Conservation (phyloP, 2,888 invertebrate species). For the Parthenolecanium corni region DNA sequence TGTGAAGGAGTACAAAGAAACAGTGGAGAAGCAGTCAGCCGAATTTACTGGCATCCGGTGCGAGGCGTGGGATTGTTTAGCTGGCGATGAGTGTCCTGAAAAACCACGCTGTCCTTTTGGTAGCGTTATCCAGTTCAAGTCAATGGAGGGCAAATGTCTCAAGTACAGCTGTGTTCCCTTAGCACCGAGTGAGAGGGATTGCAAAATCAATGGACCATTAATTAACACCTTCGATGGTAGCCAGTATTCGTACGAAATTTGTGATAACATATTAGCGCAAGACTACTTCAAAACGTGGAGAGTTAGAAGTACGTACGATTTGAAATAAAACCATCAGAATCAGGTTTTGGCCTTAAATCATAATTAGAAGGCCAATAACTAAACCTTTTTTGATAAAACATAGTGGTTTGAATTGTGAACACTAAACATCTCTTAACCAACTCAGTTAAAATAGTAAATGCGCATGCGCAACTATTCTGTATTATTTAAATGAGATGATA, state of each 20-base stretch:
- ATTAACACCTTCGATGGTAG: slow-evolving; percentile 69
- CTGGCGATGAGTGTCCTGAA: neutral
- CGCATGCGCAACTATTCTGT: too few relatives aligned
- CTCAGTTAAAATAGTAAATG: too few relatives aligned
- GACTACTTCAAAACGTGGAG: slow-evolving; percentile 60
- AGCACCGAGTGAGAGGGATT: slow-evolving; percentile 51
- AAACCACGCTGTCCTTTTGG: slow-evolving; percentile 15
- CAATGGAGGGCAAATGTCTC: slow-evolving; percentile 33
- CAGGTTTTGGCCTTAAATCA: too few relatives aligned
- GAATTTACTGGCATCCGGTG: neutral
- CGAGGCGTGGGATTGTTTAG: neutral
- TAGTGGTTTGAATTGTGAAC: too few relatives aligned
- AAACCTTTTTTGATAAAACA: too few relatives aligned
- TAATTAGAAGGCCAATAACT: too few relatives aligned
- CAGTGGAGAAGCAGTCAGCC: slow-evolving; percentile 1
- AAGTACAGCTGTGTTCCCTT: slow-evolving; percentile 55
- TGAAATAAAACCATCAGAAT: too few relatives aligned
- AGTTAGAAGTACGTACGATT: slow-evolving; percentile 48
- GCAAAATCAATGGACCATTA: slow-evolving; percentile 61
- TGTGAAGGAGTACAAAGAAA: neutral
- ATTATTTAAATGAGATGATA: too few relatives aligned
- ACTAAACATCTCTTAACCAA: too few relatives aligned
- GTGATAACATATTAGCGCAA: slow-evolving; percentile 64
- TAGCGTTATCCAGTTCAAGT: slow-evolving; percentile 8
- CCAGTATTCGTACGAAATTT: slow-evolving; percentile 67